Percentiles rank a stretch among this genome's conserved stretches.
These are phyloP conservation scores for Platalea minor DNA, from an alignment of 2,797 vertebrate species.

Conservation along the genomic window DNA sequence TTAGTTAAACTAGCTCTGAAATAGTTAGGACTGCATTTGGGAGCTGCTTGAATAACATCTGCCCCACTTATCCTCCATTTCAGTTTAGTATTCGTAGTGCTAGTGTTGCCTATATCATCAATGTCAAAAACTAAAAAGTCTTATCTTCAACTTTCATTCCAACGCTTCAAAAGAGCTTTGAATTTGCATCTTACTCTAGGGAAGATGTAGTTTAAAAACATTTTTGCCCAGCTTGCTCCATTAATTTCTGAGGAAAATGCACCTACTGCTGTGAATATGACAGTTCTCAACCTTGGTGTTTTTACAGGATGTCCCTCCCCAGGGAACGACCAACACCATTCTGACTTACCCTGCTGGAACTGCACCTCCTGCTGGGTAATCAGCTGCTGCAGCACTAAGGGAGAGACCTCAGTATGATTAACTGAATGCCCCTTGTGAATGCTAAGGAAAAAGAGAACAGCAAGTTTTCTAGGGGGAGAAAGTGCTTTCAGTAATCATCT, in stretches of 20 bases:
- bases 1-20: not conserved
- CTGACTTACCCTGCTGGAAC: conserved; percentile 76
- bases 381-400: conserved; percentile 60
- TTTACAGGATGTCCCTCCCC: conserved; percentile 82
- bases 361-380: conserved; percentile 75
- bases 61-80: conserved; percentile 64
- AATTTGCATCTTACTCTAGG: conserved; percentile 85
- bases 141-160: conserved; percentile 81
- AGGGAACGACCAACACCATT: conserved; percentile 73
- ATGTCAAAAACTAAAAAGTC: conserved; percentile 79
- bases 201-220: conserved; percentile 82
- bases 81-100: conserved; percentile 65
- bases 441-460: conserved; percentile 59
- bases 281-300: conserved; percentile 84
- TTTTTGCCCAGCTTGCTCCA: conserved; percentile 81
- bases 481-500: conserved; percentile 66
- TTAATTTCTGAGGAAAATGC: conserved; percentile 83
- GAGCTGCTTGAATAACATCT: conserved; percentile 51
- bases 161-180: conserved; percentile 82
- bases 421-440: conserved; percentile 53
- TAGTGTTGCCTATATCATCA: conserved; percentile 75
- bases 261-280: conserved; percentile 83
- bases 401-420: conserved; percentile 63
- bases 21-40: not conserved
- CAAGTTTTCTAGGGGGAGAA: conserved; percentile 14